Conservation (phyloP, 2,113 vertebrate species). For the Vulpes ferrilata region DNA sequence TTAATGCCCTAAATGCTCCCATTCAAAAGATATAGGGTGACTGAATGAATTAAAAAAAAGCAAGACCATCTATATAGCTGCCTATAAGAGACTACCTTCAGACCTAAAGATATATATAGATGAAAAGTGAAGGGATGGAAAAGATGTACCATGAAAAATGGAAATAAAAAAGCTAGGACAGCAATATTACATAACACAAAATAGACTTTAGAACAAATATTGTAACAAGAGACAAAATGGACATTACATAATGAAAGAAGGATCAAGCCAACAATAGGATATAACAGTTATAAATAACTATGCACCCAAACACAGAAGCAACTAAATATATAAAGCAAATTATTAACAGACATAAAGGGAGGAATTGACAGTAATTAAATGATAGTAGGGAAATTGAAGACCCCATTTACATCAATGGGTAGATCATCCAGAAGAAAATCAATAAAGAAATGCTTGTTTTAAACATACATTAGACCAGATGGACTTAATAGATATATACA, state of each 20-base stretch:
- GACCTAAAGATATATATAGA: background rate
- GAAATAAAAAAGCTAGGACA: background rate
- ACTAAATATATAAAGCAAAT: background rate
- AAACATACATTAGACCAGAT: background rate
- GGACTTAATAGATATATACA: background rate
- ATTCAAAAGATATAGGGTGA: background rate
- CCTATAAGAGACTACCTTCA: background rate
- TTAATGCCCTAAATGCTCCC: background rate
- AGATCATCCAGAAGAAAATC: background rate
- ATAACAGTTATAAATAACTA: background rate
- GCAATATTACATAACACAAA: background rate
- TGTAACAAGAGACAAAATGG: background rate
- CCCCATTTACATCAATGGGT: background rate
- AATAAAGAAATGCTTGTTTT: background rate
- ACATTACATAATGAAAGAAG: background rate
- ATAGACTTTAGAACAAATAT: background rate
- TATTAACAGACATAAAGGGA: background rate
- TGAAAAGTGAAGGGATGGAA: background rate
- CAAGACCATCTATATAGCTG: background rate
- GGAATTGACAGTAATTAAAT: background rate
- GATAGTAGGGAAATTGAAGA: background rate
- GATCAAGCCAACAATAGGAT: background rate
- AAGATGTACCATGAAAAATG: background rate
- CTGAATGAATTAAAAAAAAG: background rate
- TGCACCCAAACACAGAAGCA: background rate